These are phyloP conservation scores for Dicycla oo DNA, from an alignment of 2,888 invertebrate species.

Conservation along the genomic window DNA sequence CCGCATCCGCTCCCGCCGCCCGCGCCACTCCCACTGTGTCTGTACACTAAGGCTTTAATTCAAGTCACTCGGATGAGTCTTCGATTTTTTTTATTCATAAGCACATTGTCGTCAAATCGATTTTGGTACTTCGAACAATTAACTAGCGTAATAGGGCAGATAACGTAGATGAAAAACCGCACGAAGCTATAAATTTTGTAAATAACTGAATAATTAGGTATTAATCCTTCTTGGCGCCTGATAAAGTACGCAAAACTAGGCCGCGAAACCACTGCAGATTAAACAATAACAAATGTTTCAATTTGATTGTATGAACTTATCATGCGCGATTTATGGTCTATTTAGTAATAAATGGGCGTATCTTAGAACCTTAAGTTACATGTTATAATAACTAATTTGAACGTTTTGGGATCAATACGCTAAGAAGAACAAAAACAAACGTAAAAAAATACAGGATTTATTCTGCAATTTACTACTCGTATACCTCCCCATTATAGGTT, in stretches of 20 bases:
- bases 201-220: conserved; percentile 30
- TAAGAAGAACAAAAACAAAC: too few relatives aligned
- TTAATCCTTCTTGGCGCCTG: conserved; percentile 48
- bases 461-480: too few relatives aligned
- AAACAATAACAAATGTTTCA: conserved; percentile 33
- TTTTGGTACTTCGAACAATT: conserved; percentile 16
- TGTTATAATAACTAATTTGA: neutral
- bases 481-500: neutral
- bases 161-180: conserved; percentile 15
- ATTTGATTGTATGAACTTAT: conserved; percentile 21
- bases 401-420: too few relatives aligned
- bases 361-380: neutral
- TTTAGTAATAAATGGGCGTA: neutral
- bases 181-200: conserved; percentile 7
- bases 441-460: neutral
- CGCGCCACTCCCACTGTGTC: too few relatives aligned
- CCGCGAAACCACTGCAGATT: conserved; percentile 28
- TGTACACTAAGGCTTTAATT: neutral
- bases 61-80: neutral
- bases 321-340: neutral
- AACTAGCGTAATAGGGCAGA: conserved; percentile 9
- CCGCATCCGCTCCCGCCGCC: too few relatives aligned
- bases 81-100: neutral
- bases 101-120: conserved; percentile 1
- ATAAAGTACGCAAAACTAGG: conserved; percentile 43